phyloP scores from a whole-genome alignment of 2,113 vertebrate genomes.

The Sorex araneus region DNA sequence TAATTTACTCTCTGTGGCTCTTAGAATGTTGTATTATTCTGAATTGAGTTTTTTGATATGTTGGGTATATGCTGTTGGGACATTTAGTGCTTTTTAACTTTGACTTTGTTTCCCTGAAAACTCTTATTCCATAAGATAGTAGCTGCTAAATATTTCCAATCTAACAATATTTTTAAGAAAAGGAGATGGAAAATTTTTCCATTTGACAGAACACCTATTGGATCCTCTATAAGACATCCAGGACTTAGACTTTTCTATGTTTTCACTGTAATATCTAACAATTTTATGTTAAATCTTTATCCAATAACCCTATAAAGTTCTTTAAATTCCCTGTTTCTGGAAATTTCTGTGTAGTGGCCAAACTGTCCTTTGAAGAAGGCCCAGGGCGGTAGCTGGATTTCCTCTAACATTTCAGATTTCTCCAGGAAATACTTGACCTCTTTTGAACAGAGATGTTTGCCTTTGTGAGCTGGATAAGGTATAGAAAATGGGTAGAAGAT shows the following conservation, averaged over 20 bases:
- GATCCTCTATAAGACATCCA: not conserved
- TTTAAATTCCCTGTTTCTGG: not conserved
- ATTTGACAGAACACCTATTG: not conserved
- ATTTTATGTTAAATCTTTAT: not conserved
- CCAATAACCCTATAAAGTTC: not conserved
- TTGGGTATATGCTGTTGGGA: not conserved
- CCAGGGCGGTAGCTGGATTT: not conserved
- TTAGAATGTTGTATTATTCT: not conserved
- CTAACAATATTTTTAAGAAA: not conserved
- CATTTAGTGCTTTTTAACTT: not conserved
- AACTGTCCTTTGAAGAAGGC: not conserved
- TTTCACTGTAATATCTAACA: too few relatives aligned
- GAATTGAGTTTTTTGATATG: not conserved
- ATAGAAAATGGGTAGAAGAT: not conserved
- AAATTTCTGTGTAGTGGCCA: not conserved
- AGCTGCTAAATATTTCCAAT: not conserved
- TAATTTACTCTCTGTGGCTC: not conserved
- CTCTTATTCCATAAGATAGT: not conserved
- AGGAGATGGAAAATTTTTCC: not conserved
- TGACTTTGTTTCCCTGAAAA: not conserved
- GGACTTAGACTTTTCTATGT: not conserved
- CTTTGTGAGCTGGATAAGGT: not conserved
- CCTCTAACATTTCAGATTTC: not conserved
- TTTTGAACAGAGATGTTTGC: not conserved
- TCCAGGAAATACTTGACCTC: not conserved